These are phyloP conservation scores for Diphyllodes magnificus DNA, from an alignment of 2,113 vertebrate species.

Conservation along the genomic window DNA sequence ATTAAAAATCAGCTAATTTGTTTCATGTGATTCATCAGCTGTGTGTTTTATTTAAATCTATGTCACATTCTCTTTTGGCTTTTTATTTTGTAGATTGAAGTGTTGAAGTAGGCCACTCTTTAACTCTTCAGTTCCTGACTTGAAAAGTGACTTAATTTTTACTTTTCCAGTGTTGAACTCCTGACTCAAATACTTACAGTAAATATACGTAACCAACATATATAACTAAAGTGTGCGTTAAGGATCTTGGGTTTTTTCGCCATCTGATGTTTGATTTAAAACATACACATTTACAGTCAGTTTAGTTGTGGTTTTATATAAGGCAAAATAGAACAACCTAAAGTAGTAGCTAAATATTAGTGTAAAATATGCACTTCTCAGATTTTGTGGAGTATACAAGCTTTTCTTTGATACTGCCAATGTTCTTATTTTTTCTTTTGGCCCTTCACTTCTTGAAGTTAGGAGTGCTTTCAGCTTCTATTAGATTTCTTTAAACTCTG, in stretches of 20 bases:
- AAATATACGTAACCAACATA: background rate
- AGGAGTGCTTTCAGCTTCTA: background rate
- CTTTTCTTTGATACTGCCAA: background rate
- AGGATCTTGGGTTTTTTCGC: background rate
- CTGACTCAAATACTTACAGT: background rate
- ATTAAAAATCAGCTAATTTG: conserved; percentile 69
- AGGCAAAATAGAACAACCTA: background rate
- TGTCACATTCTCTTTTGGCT: conserved; percentile 58
- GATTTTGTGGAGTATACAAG: background rate
- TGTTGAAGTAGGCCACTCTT: conserved; percentile 46
- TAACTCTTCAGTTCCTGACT: conserved; percentile 53
- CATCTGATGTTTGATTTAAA: background rate
- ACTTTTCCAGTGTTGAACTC: background rate
- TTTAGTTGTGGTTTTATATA: background rate
- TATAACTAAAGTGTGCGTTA: background rate
- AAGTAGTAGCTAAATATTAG: background rate
- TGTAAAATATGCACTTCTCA: background rate
- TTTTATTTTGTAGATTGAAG: conserved; percentile 42
- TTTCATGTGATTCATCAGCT: conserved; percentile 81
- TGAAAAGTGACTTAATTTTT: background rate
- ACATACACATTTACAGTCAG: background rate
- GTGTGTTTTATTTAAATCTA: conserved; percentile 72
- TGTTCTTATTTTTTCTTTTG: background rate
- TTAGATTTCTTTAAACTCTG: background rate
- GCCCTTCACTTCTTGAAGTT: background rate